phyloP scores from a whole-genome alignment of 2,797 vertebrate species.

The Phyllotis vaccarum region DNA sequence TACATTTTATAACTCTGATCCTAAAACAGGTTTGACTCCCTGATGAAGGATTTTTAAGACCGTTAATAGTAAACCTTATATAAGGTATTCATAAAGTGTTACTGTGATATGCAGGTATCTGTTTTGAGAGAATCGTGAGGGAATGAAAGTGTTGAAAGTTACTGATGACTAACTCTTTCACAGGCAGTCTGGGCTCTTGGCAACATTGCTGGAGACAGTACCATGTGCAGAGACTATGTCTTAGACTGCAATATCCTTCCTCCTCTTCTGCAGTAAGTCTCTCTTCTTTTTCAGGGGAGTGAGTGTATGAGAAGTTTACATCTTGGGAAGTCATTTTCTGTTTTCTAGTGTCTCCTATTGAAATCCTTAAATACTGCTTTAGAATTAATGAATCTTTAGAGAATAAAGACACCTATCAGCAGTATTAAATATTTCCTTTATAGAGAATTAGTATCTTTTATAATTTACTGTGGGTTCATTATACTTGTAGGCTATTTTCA shows the following conservation, averaged over 20 bases:
- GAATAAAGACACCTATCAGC: constrained; percentile 7
- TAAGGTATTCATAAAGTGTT: constrained; percentile 48
- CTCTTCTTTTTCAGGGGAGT: neutral
- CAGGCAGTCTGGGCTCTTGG: constrained; percentile 92
- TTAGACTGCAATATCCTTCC: constrained; percentile 91
- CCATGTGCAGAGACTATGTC: constrained; percentile 92
- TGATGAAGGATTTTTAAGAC: neutral
- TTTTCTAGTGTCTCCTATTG: constrained; percentile 51
- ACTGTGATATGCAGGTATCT: constrained; percentile 14
- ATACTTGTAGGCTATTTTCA: constrained; percentile 89
- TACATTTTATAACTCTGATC: neutral
- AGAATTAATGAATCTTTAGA: constrained; percentile 60
- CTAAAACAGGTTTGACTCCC: neutral
- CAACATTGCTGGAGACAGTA: constrained; percentile 92
- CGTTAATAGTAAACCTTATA: neutral
- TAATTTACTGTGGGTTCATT: constrained; percentile 54
- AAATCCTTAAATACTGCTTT: constrained; percentile 51
- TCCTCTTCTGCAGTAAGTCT: constrained; percentile 91
- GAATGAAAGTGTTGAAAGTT: neutral
- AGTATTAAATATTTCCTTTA: constrained; percentile 44
- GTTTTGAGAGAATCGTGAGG: constrained; percentile 23
- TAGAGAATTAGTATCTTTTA: constrained; percentile 39
- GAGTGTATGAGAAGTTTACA: neutral
- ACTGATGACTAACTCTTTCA: constrained; percentile 77
- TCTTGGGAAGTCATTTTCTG: constrained; percentile 61